A percentile compares a stretch with the other conserved stretches of the same genome.
Conservation (phyloP, 2,797 vertebrate genomes). For the Buphagus erythrorhynchus region DNA sequence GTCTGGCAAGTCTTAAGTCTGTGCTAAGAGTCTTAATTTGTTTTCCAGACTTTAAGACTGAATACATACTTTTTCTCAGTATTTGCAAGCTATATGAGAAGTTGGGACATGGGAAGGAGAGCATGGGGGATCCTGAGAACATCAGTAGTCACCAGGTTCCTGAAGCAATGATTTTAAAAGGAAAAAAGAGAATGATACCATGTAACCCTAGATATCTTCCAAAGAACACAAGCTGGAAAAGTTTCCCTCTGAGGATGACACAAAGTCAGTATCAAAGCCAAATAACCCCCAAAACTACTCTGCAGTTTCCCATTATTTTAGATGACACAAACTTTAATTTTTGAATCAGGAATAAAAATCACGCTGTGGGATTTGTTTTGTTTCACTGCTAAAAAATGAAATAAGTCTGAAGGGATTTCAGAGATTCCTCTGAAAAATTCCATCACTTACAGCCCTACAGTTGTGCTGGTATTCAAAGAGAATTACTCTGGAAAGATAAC, state of each 20-base stretch:
- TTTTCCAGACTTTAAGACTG: background rate
- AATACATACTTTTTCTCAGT: background rate
- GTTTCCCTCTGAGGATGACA: background rate
- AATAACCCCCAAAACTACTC: background rate
- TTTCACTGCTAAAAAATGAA: background rate
- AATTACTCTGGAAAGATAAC: background rate
- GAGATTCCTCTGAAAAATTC: background rate
- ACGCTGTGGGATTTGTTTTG: background rate
- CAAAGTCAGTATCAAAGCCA: background rate
- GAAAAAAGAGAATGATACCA: background rate
- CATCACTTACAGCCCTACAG: background rate
- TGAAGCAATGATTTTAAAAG: background rate
- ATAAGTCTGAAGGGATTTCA: background rate
- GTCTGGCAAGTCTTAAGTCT: constrained; percentile 5
- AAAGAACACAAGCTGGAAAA: background rate
- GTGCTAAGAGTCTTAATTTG: background rate
- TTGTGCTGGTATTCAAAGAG: background rate
- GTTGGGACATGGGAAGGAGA: accelerated
- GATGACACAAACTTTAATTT: background rate
- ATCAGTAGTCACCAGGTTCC: background rate
- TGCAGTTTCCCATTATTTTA: background rate
- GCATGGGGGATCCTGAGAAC: background rate
- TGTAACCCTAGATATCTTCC: background rate
- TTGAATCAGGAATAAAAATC: background rate
- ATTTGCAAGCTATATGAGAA: background rate